These are phyloP conservation scores for Danio choprae DNA, from an alignment of 2,797 vertebrate species.

Conservation along the genomic window DNA sequence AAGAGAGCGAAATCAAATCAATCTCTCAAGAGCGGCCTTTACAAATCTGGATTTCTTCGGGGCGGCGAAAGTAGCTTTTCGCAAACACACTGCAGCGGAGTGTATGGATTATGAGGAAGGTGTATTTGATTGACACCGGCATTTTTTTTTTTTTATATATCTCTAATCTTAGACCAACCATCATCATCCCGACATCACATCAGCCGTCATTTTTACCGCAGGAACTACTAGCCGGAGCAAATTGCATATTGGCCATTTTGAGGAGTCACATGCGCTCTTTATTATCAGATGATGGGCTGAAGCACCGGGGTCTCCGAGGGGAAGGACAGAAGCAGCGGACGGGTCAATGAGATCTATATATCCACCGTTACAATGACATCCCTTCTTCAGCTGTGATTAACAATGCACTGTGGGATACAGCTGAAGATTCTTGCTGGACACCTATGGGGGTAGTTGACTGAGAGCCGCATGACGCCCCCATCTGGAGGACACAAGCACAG, in stretches of 20 bases:
- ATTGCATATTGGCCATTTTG: conserved; percentile 37
- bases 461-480: conserved; percentile 30
- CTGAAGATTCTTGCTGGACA: background rate
- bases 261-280: conserved; percentile 8
- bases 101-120: conserved; percentile 10
- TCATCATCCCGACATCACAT: background rate
- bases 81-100: background rate
- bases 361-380: conserved; percentile 39
- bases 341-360: conserved; percentile 41
- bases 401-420: conserved; percentile 24
- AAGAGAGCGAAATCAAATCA: conserved; percentile 46
- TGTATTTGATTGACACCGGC: background rate
- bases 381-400: conserved; percentile 38
- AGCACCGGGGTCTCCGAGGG: conserved; percentile 13
- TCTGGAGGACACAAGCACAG: conserved; percentile 21
- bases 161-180: background rate
- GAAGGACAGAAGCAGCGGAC: conserved; percentile 5
- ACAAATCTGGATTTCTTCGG: conserved; percentile 21
- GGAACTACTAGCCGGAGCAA: background rate
- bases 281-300: conserved; percentile 36
- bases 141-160: conserved; percentile 14
- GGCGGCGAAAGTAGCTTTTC: conserved; percentile 9
- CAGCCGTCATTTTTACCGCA: conserved; percentile 4
- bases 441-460: conserved; percentile 3
- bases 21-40: conserved; percentile 44